Evolutionary conservation across 2,113 vertebrate species (phyloP).

Genomic region (Collichthys lucidus): DNA sequence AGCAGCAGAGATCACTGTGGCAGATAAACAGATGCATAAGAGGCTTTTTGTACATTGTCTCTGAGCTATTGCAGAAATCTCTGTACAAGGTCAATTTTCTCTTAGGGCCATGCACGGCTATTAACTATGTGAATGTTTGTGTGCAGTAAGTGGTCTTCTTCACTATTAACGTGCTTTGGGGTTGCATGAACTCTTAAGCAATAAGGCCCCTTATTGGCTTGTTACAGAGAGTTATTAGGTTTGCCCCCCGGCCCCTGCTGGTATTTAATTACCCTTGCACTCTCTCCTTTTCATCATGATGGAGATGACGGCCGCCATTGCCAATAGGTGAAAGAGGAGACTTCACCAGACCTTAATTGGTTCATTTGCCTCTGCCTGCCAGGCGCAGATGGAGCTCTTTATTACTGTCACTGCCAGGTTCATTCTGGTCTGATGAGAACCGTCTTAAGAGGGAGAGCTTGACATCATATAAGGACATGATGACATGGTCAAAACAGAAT

Average conservation of each 20-base stretch:
- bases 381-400: slow-evolving; percentile 78
- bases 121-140: slow-evolving; percentile 34
- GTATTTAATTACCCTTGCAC: slow-evolving; percentile 75
- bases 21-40: slow-evolving; percentile 24
- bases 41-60: slow-evolving; percentile 45
- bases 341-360: slow-evolving; percentile 73
- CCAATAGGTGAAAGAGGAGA: slow-evolving; percentile 75
- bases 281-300: slow-evolving; percentile 74
- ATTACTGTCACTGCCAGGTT: slow-evolving; percentile 75
- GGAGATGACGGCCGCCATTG: slow-evolving; percentile 67
- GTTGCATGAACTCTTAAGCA: slow-evolving; percentile 57
- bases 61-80: slow-evolving; percentile 17
- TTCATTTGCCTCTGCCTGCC: slow-evolving; percentile 75
- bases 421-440: slow-evolving; percentile 60
- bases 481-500: slow-evolving; percentile 45
- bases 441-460: slow-evolving; percentile 47
- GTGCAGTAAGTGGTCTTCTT: slow-evolving; percentile 30
- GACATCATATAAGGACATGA: slow-evolving; percentile 44
- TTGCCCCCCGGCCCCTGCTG: slow-evolving; percentile 64
- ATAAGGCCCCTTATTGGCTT: slow-evolving; percentile 65
- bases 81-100: slow-evolving; percentile 42
- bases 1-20: slow-evolving; percentile 19
- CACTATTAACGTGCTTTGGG: slow-evolving; percentile 44
- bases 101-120: neutral
- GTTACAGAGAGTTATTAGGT: slow-evolving; percentile 74